Conservation (phyloP, 2,888 invertebrate species). For the Ormyrus pomaceus region DNA sequence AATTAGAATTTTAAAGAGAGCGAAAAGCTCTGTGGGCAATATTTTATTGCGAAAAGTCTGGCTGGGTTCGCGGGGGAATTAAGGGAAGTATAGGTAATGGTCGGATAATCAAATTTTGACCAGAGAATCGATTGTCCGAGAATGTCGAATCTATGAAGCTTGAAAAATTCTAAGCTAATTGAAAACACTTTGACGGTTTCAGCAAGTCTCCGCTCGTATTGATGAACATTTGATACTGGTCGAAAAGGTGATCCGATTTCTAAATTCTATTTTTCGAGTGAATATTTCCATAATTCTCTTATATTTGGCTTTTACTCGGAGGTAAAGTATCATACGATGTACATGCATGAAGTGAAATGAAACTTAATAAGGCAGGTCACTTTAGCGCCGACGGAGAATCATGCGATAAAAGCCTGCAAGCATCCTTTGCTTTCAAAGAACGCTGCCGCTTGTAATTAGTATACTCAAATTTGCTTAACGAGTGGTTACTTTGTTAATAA, state of each 20-base stretch:
- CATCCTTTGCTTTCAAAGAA: slow-evolving; percentile 42
- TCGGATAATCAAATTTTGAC: no score
- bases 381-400: slow-evolving; percentile 15
- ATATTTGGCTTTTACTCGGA: background rate
- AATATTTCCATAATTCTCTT: slow-evolving; percentile 8
- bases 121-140: no score
- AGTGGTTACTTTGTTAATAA: slow-evolving; percentile 37
- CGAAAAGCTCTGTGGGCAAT: no score
- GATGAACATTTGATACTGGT: no score
- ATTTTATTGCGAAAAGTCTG: no score
- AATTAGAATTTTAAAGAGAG: no score
- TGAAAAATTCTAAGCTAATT: no score
- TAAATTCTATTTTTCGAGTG: background rate
- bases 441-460: slow-evolving; percentile 29
- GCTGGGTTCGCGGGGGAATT: no score
- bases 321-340: background rate
- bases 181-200: no score
- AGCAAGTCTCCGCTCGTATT: no score
- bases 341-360: slow-evolving; percentile 15
- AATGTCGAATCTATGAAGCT: no score
- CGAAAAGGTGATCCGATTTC: background rate
- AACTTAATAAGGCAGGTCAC: slow-evolving; percentile 38
- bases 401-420: slow-evolving; percentile 35
- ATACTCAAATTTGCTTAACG: slow-evolving; percentile 40
- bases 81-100: no score